Conservation (phyloP, 1,140 invertebrate species). For the Sarcophaga peregrina region DNA sequence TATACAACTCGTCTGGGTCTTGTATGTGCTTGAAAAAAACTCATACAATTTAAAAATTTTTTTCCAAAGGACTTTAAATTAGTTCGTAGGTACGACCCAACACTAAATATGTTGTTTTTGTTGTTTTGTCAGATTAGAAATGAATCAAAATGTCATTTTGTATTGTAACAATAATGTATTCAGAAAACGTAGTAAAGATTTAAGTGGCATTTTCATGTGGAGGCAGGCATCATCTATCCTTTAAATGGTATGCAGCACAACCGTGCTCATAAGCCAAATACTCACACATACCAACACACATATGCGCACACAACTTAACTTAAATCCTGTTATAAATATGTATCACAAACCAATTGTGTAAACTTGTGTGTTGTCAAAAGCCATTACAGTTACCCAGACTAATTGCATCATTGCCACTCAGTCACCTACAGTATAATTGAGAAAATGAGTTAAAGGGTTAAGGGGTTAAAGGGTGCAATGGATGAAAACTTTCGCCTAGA, state of each 20-base stretch:
- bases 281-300: too few species aligned
- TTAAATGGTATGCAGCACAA: neutral
- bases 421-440: conserved; percentile 30
- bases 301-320: too few species aligned
- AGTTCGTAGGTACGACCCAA: neutral
- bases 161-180: neutral
- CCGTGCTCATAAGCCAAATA: neutral
- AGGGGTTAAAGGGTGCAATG: neutral
- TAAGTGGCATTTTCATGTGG: neutral
- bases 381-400: conserved; percentile 37
- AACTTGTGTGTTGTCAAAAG: conserved; percentile 33
- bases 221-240: neutral
- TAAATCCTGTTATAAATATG: too few species aligned
- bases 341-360: neutral
- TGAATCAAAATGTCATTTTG: neutral
- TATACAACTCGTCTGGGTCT: too few species aligned
- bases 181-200: neutral
- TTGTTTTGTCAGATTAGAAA: neutral
- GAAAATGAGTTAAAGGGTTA: neutral
- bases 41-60: neutral
- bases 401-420: conserved; percentile 40
- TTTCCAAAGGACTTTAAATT: neutral
- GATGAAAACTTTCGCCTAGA: neutral
- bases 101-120: neutral
- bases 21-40: too few species aligned